Evolutionary conservation across 2,113 vertebrate species (phyloP), one percentile per base, ranked within the genome.

Genomic region (Zapus hudsonius): DNA sequence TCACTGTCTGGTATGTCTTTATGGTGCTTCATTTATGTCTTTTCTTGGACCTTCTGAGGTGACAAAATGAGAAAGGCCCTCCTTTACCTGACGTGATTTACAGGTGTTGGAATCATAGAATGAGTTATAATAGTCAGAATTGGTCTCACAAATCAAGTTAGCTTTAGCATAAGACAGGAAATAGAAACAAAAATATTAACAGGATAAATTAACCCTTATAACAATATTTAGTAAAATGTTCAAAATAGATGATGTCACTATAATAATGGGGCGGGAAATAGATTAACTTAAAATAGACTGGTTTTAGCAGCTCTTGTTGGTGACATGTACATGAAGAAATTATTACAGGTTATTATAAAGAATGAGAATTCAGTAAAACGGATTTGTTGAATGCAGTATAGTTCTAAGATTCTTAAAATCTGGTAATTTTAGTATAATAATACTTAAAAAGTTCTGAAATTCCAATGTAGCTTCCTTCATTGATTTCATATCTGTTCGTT

Each of bases 281-380:
- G 64, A 47, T 69, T 27, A 73, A 73, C 17, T 47, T 17, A 33
- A 80, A 40, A 31, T 19, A 47, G 9, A 52, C 61, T 42, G 19
- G 29, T 92, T 72, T 69, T 22, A 61, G 69, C 61, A 33, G 10
- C 29, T 89, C 73, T 72, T 66, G 44, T 75, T 66, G 64, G 36
- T n/a, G 33, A 27, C 64, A 4, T 64, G 12, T 52, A 67, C 27
- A n/a, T 40, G 42, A 72, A 83, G 55, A 86, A 74, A 19, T 85
- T 52, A 86, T 61, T 17, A 25, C 63, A 84, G 55, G 15, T 75
- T 67, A 33, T 79, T 85, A 42, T 9, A 81, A 66, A 91, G 42
- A 85, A 75, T 29, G 59, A 88, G 36, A 90, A 72, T 66, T 47
- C 29, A 72, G 27, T 79, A 87, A 87, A 74, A 81, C 31, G 59